These are phyloP conservation scores for Channa argus DNA, from an alignment of 2,113 vertebrate genomes.

Conservation along the genomic window DNA sequence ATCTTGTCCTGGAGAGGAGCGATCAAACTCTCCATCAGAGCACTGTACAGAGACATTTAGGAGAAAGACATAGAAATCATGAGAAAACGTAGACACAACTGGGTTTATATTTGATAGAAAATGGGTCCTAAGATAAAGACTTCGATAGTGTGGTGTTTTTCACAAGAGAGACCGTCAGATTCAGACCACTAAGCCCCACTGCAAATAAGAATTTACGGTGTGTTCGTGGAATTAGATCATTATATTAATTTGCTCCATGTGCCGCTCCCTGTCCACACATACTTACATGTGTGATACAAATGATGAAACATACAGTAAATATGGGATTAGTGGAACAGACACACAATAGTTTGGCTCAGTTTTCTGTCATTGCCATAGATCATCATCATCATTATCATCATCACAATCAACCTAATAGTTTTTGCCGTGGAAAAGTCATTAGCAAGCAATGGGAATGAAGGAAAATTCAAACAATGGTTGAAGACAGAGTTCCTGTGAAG, in stretches of 20 bases:
- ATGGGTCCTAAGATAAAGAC: not conserved
- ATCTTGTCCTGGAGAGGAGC: constrained; percentile 96
- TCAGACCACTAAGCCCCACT: not conserved
- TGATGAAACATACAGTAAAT: not conserved
- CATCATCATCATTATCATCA: constrained; percentile 41
- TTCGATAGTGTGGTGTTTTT: not conserved
- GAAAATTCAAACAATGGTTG: constrained; percentile 46
- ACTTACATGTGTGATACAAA: not conserved
- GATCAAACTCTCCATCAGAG: constrained; percentile 97
- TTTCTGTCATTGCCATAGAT: constrained; percentile 35
- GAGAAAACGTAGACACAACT: not conserved
- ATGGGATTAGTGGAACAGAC: not conserved
- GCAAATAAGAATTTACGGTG: constrained; percentile 1
- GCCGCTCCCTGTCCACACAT: not conserved
- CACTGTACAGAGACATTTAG: constrained; percentile 76
- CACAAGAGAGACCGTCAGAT: not conserved
- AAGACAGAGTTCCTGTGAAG: constrained; percentile 35
- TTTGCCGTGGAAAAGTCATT: constrained; percentile 50
- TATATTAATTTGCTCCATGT: constrained; percentile 20
- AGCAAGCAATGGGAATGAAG: constrained; percentile 15
- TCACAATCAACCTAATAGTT: constrained; percentile 40
- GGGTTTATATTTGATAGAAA: not conserved
- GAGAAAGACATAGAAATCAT: not conserved
- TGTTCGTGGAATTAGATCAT: constrained; percentile 18
- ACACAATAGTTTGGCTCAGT: not conserved